Evolutionary conservation across 2,888 invertebrate species (phyloP), one percentile per base, ranked within the genome.

Genomic region (Meteorus colon): DNA sequence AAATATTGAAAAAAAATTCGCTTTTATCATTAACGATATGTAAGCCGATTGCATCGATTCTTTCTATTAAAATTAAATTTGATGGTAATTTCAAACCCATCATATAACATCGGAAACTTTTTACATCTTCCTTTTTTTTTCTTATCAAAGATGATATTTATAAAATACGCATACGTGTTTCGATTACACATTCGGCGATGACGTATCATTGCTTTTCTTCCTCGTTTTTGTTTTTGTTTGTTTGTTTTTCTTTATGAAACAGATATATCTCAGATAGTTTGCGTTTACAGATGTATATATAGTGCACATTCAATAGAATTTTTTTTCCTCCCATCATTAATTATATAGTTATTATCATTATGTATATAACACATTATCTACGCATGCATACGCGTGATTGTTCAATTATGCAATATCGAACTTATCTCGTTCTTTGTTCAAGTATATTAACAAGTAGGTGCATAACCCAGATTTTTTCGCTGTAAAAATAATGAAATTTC

Each of bases 401-500:
- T 65, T 65, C 65, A 65, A 65, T 65, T 65, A n/a, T 55, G 19
- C 41, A 19, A 65, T 65, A 65, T 65, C 65, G 65, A 65, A 65
- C 65, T 41, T n/a, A 6, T 10, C 19, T n/a, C 24, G 31, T 65
- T 37, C 37, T 65, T 65, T 29, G 10, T 14, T 31, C 63, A n/a
- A 16, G 8, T 16, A 29, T 70, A 70, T 89, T 88, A 89, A 82
- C 89, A 91, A 75, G 91, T 90, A 70, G 92, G 92, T 77, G 91
- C 91, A 83, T 92, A 93, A 62, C 93, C 93, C 79, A 93, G 90
- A 87, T 93, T 93, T 88, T 94, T 94, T 77, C 95, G 90, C 87
- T 94, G 95, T 79, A 97, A 92, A 90, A 96, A 96, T 85, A 94
- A 92, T 89, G 96, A 95, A 81, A 96, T 94, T 86, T 96, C 96